Percentiles rank a stretch among this genome's conserved stretches.
Evolutionary conservation across 2,113 vertebrate genomes (phyloP).

Genomic region (Eidolon helvum): DNA sequence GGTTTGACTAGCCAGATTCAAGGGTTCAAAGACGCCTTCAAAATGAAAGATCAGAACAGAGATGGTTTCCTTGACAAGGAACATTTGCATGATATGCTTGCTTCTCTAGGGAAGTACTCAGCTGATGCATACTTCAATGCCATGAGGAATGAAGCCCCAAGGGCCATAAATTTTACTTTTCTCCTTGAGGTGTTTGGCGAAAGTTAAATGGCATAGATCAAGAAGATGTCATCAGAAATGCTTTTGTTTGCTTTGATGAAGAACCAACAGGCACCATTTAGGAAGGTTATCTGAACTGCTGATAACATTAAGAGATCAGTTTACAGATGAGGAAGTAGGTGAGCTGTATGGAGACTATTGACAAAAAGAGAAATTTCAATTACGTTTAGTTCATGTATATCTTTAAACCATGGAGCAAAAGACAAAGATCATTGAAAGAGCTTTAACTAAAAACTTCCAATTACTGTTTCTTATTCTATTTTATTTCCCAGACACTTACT

Average conservation of each 20-base stretch:
- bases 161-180: slow-evolving; percentile 96
- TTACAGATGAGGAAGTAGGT: slow-evolving; percentile 95
- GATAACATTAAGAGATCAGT: slow-evolving; percentile 93
- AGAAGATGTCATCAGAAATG: slow-evolving; percentile 94
- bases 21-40: slow-evolving; percentile 96
- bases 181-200: slow-evolving; percentile 97
- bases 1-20: slow-evolving; percentile 96
- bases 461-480: slow-evolving; percentile 33
- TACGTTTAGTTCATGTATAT: slow-evolving; percentile 95
- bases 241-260: slow-evolving; percentile 95
- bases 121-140: slow-evolving; percentile 92
- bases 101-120: slow-evolving; percentile 95
- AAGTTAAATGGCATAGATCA: slow-evolving; percentile 88
- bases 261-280: slow-evolving; percentile 88
- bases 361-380: slow-evolving; percentile 96
- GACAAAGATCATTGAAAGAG: slow-evolving; percentile 92
- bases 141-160: slow-evolving; percentile 94
- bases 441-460: background rate
- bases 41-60: slow-evolving; percentile 96
- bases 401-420: slow-evolving; percentile 94
- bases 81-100: slow-evolving; percentile 93
- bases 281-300: slow-evolving; percentile 76
- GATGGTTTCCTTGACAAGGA: slow-evolving; percentile 95
- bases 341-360: slow-evolving; percentile 95
- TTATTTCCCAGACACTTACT: slow-evolving; percentile 63